Evolutionary conservation across 2,113 vertebrate species (phyloP), one percentile per base, ranked within the genome.

Genomic region (Corvus moneduloides): DNA sequence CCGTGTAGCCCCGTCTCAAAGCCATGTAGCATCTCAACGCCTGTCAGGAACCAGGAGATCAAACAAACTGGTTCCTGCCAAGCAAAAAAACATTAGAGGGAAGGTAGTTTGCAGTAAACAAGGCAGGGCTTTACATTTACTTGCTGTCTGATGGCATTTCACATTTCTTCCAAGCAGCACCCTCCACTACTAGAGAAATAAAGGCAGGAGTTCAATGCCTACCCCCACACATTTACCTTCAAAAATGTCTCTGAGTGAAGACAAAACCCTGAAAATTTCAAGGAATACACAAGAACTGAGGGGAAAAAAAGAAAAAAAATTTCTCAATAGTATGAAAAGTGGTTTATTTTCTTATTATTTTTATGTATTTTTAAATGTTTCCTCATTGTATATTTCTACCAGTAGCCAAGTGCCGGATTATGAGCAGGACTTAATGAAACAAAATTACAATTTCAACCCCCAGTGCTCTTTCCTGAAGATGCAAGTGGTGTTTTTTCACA

Each of bases 231-330:
- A 5, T 74, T 62, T 67, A n/a, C 46, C 23, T 51, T 43, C 27
- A 90, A 63, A 46, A 77, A 48, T 23, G 19, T 51, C 26, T 79
- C 54, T 46, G 35, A 43, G 55, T 13, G n/a, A 86, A 84, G 55
- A 76, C 3, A 80, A 93, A 85, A 19, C 16, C 3, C 54, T 49
- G 19, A 28, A 66, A 13, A 75, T 48, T 39, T 75, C 30, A 84
- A 74, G 49, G 33, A 75, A 62, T 33, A 55, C 23, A n/a, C 10
- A 76, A 35, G 23, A 23, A 44, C 21, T 19, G 39, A 58, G 46
- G 43, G 21, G 2, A 1, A 10, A 21, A 20, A 21, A 9, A 2
- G 18, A 1, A 30, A 37, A 55, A 71, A 7, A 8, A 26, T 13
- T 54, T 83, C 26, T 71, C 18, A 48, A 1, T 10, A 30, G 7